A percentile compares a stretch with the other conserved stretches of the same genome.
Evolutionary conservation across 1,140 invertebrate species (phyloP).

Genomic region (Cataglyphis hispanica): DNA sequence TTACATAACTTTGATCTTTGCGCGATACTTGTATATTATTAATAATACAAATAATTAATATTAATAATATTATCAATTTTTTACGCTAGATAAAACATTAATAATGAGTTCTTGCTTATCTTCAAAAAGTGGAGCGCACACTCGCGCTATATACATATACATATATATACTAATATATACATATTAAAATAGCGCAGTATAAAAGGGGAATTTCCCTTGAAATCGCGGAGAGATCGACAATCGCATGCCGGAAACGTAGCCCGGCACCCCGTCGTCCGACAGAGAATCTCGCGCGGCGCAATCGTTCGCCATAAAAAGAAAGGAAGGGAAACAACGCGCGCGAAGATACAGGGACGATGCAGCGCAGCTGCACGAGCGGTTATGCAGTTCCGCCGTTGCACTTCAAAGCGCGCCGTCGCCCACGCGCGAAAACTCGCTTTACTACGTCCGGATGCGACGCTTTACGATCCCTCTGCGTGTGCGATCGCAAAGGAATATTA

Average conservation of each 20-base stretch:
- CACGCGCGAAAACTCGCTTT: constrained; percentile 65
- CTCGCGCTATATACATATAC: not conserved
- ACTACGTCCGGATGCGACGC: constrained; percentile 57
- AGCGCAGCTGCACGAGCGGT: constrained; percentile 35
- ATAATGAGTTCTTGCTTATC: constrained; percentile 19
- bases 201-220: not conserved
- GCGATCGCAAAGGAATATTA: constrained; percentile 61
- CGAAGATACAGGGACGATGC: constrained; percentile 17
- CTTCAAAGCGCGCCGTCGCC: constrained; percentile 65
- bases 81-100: not conserved
- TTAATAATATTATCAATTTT: no score
- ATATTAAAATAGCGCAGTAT: not conserved
- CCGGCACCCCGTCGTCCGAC: not conserved
- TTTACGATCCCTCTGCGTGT: constrained; percentile 64
- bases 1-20: not conserved
- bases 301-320: constrained; percentile 3
- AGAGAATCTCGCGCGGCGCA: not conserved
- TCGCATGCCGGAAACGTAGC: constrained; percentile 9
- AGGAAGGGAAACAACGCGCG: constrained; percentile 16
- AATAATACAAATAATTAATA: no score
- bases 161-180: no score
- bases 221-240: constrained; percentile 15
- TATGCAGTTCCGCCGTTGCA: constrained; percentile 48
- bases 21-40: not conserved
- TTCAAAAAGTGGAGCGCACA: not conserved